Base-by-base conservation (phyloP, 2,113 vertebrate genomes). In the Pagrus major region DNA sequence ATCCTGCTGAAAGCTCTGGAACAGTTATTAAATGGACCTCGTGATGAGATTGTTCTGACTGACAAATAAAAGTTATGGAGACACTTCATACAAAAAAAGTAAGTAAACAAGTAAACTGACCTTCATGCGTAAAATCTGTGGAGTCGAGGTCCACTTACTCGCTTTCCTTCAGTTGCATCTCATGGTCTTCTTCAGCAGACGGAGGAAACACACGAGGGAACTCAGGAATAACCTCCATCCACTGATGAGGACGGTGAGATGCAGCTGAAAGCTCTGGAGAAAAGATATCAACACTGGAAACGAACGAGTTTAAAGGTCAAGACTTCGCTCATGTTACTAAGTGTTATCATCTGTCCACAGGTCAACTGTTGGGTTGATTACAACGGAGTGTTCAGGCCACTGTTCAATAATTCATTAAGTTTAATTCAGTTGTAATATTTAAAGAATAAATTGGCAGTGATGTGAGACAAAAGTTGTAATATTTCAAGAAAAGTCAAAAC, bases 211-310 rank as follows among this genome's bases (percentile, higher is more conserved):
- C 3, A 8, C n/a, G 1, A 23, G 20, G 21, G 1, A 23, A 55
- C 12, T 6, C 25, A 29, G 25, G 25, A 47, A 21, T 21, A 3
- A n/a, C 33, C 69, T 72, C 15, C n/a, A 5, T 8, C 42, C 10
- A 25, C 70, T 35, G 70, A 49, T 8, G 44, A 74, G 5, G 41
- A 71, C 39, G 12, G 33, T 2, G 47, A 76, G 35, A 9, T 6
- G 29, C 11, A 59, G 31, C 2, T 10, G 18, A 47, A 58, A 77
- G 46, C 46, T 74, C 72, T 55, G 49, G 59, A 41, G 52, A 29
- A 31, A 44, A n/a, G 23, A 2, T 9, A 1, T 31, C 3, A 6
- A 61, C 55, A 0, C 23, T 39, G 59, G 16, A 73, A 67, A 44
- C 16, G 9, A n/a, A 35, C 35, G 6, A 60, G 56, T 78, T 71